These are phyloP conservation scores for Mya arenaria DNA, from an alignment of 1,140 invertebrate genomes.

Conservation along the genomic window DNA sequence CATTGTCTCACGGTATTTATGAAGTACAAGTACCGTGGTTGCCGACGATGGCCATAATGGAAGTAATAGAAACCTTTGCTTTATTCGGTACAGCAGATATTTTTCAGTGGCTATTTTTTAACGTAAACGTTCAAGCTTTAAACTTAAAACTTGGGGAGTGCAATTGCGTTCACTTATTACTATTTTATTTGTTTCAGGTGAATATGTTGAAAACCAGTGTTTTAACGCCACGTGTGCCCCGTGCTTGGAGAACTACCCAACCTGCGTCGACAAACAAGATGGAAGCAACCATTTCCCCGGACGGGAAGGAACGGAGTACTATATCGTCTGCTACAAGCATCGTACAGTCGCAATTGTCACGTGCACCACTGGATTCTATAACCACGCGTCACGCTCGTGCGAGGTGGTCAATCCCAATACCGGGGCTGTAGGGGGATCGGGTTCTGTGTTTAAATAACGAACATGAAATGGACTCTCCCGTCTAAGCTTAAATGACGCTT, in stretches of 20 bases:
- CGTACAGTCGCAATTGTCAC: constrained; percentile 68
- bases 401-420: constrained; percentile 39
- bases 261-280: constrained; percentile 69
- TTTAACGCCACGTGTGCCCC: constrained; percentile 65
- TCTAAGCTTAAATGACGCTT: no score
- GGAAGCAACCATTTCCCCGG: constrained; percentile 73
- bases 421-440: constrained; percentile 33
- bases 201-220: constrained; percentile 72
- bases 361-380: constrained; percentile 64
- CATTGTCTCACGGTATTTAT: no score
- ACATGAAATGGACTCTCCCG: no score
- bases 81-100: no score
- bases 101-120: no score
- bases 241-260: constrained; percentile 65
- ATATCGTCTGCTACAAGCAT: constrained; percentile 68
- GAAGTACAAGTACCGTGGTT: no score
- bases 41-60: no score
- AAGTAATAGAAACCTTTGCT: no score
- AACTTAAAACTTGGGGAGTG: no score
- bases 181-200: constrained; percentile 60
- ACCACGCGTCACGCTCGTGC: constrained; percentile 55
- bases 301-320: constrained; percentile 61
- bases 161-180: not conserved
- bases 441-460: constrained; percentile 22
- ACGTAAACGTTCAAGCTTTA: no score